These are phyloP conservation scores for Asteroscopus sphinx DNA, from an alignment of 2,888 invertebrate species.

Conservation along the genomic window DNA sequence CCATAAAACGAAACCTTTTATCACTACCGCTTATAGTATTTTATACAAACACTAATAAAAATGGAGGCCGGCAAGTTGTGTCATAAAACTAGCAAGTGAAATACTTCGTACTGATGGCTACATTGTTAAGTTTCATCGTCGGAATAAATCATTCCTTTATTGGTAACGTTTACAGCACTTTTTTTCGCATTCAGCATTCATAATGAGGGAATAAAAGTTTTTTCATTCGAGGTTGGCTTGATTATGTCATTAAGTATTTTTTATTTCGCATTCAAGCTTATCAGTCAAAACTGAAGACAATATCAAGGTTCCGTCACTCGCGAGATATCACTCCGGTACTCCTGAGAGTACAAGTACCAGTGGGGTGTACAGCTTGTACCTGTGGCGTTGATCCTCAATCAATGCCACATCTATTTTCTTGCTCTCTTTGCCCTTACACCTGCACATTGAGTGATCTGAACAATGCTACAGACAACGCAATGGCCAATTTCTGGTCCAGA, in stretches of 20 bases:
- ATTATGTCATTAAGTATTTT: conserved; percentile 15
- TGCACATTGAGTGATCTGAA: no score
- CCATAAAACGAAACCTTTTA: conserved; percentile 42
- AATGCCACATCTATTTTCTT: no score
- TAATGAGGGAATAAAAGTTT: conserved; percentile 34
- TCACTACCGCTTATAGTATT: conserved; percentile 40
- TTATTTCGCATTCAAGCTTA: no score
- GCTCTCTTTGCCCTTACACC: no score
- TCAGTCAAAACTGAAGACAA: no score
- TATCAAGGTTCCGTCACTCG: no score
- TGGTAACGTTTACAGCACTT: conserved; percentile 46
- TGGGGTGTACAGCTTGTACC: no score
- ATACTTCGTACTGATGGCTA: conserved; percentile 50
- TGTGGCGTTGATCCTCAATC: no score
- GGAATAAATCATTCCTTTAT: conserved; percentile 65
- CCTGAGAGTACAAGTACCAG: no score
- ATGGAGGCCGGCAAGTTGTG: conserved; percentile 25
- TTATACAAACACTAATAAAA: conserved; percentile 50
- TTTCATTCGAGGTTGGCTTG: conserved; percentile 16
- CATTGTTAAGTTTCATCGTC: conserved; percentile 55
- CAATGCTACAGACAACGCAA: no score
- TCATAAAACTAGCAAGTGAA: conserved; percentile 53
- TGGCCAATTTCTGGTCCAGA: no score
- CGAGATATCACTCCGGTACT: no score
- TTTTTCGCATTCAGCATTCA: conserved; percentile 37